Conservation (phyloP, 2,888 invertebrate species). For the Linyphia triangularis region DNA sequence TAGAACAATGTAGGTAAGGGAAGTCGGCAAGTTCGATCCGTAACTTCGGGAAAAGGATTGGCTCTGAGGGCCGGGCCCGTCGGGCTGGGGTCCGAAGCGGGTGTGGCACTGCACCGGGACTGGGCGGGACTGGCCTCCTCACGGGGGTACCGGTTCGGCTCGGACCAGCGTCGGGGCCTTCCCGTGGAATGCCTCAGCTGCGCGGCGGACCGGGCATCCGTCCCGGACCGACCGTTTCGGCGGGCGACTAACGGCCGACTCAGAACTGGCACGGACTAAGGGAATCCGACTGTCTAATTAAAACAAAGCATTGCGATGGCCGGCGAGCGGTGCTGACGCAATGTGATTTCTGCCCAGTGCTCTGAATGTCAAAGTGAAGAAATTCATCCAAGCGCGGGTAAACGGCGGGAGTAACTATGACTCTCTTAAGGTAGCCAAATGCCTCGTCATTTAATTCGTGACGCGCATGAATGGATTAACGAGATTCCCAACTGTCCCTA, state of each 20-base stretch:
- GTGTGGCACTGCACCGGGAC: slow-evolving; percentile 78
- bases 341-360: slow-evolving; percentile 82
- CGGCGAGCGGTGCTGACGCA: slow-evolving; percentile 79
- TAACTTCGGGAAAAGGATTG: slow-evolving; percentile 86
- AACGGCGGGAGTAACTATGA: too few relatives aligned
- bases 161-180: slow-evolving; percentile 78
- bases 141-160: slow-evolving; percentile 62
- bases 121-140: too few relatives aligned
- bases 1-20: slow-evolving; percentile 86
- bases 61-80: slow-evolving; percentile 86
- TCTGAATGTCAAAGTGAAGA: slow-evolving; percentile 81
- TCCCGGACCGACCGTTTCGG: too few relatives aligned
- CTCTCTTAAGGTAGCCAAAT: too few relatives aligned
- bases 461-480: too few relatives aligned
- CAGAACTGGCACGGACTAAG: too few relatives aligned
- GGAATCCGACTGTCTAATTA: slow-evolving; percentile 78
- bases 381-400: slow-evolving; percentile 80
- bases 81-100: slow-evolving; percentile 83
- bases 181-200: slow-evolving; percentile 79
- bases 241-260: too few relatives aligned
- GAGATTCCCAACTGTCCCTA: too few relatives aligned
- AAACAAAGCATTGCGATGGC: slow-evolving; percentile 81
- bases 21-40: slow-evolving; percentile 85
- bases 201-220: slow-evolving; percentile 63
- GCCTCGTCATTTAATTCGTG: too few relatives aligned